These are phyloP conservation scores for Mesitornis unicolor DNA, from an alignment of 2,113 vertebrate genomes.

Conservation along the genomic window DNA sequence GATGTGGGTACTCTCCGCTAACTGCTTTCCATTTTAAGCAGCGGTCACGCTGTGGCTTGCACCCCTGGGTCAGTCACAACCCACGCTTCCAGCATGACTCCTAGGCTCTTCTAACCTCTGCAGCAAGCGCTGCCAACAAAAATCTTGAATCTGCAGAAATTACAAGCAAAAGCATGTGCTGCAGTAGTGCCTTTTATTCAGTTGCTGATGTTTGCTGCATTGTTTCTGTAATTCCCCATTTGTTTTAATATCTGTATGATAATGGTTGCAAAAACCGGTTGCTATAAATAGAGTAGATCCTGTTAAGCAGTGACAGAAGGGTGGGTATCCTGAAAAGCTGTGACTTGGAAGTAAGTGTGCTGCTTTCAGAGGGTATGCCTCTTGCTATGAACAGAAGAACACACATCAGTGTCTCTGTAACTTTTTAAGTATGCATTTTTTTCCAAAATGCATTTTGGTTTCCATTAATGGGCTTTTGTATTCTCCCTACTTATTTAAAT, in stretches of 20 bases:
- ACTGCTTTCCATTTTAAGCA: not conserved
- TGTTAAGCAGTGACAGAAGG: not conserved
- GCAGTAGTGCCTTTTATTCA: not conserved
- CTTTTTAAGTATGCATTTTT: not conserved
- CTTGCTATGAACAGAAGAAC: not conserved
- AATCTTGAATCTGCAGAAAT: not conserved
- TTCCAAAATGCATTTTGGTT: not conserved
- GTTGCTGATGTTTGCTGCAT: accelerated
- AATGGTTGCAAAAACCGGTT: not conserved
- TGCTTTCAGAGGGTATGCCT: not conserved
- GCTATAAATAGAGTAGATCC: not conserved
- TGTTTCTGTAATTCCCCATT: not conserved
- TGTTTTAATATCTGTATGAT: not conserved
- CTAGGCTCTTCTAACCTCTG: not conserved
- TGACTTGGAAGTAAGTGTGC: not conserved
- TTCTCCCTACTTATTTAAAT: not conserved
- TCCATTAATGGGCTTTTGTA: not conserved
- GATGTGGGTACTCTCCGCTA: accelerated
- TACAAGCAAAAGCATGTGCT: not conserved
- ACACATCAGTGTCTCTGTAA: not conserved
- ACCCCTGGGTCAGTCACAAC: not conserved
- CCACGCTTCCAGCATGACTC: not conserved
- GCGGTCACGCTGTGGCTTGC: not conserved
- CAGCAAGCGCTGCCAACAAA: not conserved
- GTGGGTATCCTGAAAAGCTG: constrained; percentile 3